Evolutionary conservation across 2,888 invertebrate genomes (phyloP), one percentile per base, ranked within the genome.

Genomic region (Sabellastarte sp.): DNA sequence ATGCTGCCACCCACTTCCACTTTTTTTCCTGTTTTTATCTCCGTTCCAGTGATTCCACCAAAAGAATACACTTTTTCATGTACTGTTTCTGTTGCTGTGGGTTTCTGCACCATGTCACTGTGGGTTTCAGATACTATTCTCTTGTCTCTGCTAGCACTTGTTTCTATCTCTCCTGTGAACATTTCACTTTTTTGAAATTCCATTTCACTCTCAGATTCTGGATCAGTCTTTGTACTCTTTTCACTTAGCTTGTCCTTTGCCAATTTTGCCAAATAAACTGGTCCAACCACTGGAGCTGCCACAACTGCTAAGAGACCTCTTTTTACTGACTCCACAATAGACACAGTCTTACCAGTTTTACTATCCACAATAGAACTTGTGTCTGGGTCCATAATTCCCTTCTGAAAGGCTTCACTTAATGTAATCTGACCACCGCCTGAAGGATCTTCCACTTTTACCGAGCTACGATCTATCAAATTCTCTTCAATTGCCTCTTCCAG

Each of bases 401-500:
- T 57, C 41, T 69, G 66, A 61, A 65, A 67, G 1, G 71, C 73
- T 24, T 71, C 73, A 10, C 64, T 63, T 20, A 72, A 66, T 41
- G 68, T 66, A 31, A 72, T 66, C 26, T 65, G 63, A 24, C 72
- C 67, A 10, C 76, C 71, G 32, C 74, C 61, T 73, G 74, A 69
- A 56, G 77, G 73, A 61, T 82, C 78, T 50, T 70, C 66, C 2
- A 83, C 71, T 24, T 75, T 75, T 2, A 81, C 79, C 55, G 80
- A 70, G 26, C 73, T 73, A 5, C 77, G 76, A 67, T 77, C 77
- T 53, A 83, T 73, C 2, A 78, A 57, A 32, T 77, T 75, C 56
- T 70, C 69, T 58, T 73, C 74, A 10, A 93, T 89, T n/a, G 94
- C 95, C 60, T 91, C 90, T 82, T 92, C 90, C 73, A 92, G 88